A percentile compares a stretch with the other conserved stretches of the same genome.
phyloP scores from a whole-genome alignment of 2,888 invertebrate genomes.

The Listrodromus nycthemerus region DNA sequence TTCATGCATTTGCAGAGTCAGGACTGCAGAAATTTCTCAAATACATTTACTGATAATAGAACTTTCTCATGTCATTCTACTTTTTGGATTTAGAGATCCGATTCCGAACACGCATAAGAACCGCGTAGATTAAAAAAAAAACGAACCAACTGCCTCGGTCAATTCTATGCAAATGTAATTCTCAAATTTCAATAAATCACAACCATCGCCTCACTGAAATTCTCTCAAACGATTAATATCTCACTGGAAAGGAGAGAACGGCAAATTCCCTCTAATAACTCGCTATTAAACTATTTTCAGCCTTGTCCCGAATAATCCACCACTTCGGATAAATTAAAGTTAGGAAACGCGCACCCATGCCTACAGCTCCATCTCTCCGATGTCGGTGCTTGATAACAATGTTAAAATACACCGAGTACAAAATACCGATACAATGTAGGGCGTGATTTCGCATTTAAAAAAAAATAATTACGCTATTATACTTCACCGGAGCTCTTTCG shows the following conservation, averaged over 20 bases:
- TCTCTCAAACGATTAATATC: not conserved
- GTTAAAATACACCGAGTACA: not conserved
- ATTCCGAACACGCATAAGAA: no score
- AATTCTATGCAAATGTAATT: no score
- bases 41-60: not conserved
- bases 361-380: not conserved
- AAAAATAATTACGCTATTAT: not conserved
- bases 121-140: no score
- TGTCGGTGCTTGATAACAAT: not conserved
- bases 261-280: not conserved
- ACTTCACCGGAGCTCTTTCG: not conserved
- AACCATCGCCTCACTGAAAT: not conserved
- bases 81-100: no score
- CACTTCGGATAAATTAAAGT: not conserved
- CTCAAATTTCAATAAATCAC: not conserved
- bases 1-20: not conserved
- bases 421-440: not conserved
- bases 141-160: no score
- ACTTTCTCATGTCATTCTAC: no score
- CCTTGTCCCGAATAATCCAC: not conserved
- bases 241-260: not conserved
- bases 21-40: not conserved
- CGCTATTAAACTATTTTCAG: not conserved
- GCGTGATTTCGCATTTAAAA: not conserved
- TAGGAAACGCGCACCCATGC: not conserved